These are phyloP conservation scores for Coptodon rendalli DNA, from an alignment of 2,113 vertebrate genomes.

Conservation along the genomic window DNA sequence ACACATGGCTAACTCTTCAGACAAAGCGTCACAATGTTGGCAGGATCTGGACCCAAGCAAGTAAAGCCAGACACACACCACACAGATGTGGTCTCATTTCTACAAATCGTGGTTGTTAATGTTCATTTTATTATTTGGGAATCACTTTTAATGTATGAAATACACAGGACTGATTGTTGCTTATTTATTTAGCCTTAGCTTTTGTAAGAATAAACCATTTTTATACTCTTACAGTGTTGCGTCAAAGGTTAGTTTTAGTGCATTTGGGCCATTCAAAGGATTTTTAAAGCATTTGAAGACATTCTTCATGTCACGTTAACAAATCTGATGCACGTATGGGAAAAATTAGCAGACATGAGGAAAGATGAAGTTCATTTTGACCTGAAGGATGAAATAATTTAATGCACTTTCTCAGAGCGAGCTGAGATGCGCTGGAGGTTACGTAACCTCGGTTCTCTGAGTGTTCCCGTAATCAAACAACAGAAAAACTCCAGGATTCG, in stretches of 20 bases:
- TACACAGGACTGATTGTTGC: background rate
- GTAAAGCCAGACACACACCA: background rate
- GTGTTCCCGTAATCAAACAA: background rate
- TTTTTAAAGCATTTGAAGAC: background rate
- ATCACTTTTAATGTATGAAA: background rate
- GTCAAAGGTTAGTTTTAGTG: rapidly evolving
- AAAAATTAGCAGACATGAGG: background rate
- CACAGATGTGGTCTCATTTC: background rate
- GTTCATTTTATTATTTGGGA: background rate
- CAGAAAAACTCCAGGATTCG: background rate
- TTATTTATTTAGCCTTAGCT: rapidly evolving
- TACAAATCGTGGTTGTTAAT: background rate
- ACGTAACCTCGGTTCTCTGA: background rate
- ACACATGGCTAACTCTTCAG: background rate
- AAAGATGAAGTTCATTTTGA: rapidly evolving
- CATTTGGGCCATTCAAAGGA: background rate
- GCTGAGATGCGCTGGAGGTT: rapidly evolving
- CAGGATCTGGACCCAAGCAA: background rate
- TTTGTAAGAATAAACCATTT: rapidly evolving
- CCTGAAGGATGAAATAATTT: background rate
- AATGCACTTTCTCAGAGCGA: background rate
- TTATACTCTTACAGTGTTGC: background rate
- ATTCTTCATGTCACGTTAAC: background rate
- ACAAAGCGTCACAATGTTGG: background rate
- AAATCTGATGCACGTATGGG: background rate